Evolutionary conservation across 2,113 vertebrate species (phyloP).

Genomic region (Chrysemys picta): DNA sequence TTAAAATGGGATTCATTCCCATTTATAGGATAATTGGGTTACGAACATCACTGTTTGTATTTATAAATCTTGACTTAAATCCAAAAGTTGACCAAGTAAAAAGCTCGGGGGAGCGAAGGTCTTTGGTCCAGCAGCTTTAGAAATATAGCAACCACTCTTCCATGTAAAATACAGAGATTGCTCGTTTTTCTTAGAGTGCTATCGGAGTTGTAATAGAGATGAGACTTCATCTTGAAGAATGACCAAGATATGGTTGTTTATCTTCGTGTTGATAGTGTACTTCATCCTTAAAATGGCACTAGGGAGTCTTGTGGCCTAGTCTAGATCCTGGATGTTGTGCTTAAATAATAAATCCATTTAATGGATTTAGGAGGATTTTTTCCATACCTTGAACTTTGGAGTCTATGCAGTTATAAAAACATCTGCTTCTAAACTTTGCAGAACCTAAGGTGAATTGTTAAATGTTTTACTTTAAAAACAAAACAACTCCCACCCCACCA

Average conservation of each 20-base stretch:
- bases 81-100: neutral
- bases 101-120: neutral
- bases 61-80: neutral
- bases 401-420: neutral
- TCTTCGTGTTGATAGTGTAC: neutral
- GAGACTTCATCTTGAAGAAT: neutral
- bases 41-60: neutral
- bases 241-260: neutral
- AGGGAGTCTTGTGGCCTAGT: neutral
- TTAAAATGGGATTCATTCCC: neutral
- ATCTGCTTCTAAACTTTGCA: neutral
- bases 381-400: neutral
- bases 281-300: neutral
- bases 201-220: neutral
- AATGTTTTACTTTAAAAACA: neutral
- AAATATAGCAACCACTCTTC: neutral
- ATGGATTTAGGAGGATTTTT: neutral
- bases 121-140: neutral
- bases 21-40: neutral
- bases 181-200: neutral
- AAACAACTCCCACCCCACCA: neutral
- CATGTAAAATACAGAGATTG: neutral
- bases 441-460: neutral
- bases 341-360: neutral
- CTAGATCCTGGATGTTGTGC: neutral